Conservation (phyloP, 2,888 invertebrate species). For the Sinodicranocentrus sp. region DNA sequence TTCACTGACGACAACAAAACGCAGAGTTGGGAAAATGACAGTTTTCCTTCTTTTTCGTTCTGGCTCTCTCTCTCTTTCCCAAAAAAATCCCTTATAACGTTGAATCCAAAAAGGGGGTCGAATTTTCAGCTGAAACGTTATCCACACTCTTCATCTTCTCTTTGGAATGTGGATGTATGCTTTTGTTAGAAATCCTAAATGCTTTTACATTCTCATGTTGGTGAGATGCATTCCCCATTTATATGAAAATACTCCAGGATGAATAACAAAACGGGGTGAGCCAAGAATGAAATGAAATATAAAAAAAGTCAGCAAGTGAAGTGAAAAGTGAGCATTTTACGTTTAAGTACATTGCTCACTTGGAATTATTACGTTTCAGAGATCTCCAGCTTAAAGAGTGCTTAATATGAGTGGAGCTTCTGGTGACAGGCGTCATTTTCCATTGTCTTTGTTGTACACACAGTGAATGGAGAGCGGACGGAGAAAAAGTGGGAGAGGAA, state of each 20-base stretch:
- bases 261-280: too few species aligned
- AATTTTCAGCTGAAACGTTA: too few species aligned
- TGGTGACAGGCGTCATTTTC: constrained; percentile 44
- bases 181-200: too few species aligned
- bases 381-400: constrained; percentile 4
- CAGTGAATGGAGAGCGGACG: not conserved
- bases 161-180: too few species aligned
- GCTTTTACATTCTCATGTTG: too few species aligned
- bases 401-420: constrained; percentile 21
- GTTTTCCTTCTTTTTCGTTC: too few species aligned
- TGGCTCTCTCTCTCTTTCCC: too few species aligned
- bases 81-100: too few species aligned
- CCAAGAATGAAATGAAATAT: not conserved
- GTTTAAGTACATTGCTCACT: constrained; percentile 11
- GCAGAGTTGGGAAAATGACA: constrained; percentile 58
- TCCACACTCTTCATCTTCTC: too few species aligned
- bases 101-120: too few species aligned
- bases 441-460: constrained; percentile 2
- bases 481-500: constrained; percentile 24
- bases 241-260: too few species aligned
- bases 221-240: too few species aligned
- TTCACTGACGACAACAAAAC: constrained; percentile 49
- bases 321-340: constrained; percentile 37
- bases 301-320: constrained; percentile 30
- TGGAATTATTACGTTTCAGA: constrained; percentile 16